Conservation (phyloP, 2,888 invertebrate species). For the Stegophylla sp. region DNA sequence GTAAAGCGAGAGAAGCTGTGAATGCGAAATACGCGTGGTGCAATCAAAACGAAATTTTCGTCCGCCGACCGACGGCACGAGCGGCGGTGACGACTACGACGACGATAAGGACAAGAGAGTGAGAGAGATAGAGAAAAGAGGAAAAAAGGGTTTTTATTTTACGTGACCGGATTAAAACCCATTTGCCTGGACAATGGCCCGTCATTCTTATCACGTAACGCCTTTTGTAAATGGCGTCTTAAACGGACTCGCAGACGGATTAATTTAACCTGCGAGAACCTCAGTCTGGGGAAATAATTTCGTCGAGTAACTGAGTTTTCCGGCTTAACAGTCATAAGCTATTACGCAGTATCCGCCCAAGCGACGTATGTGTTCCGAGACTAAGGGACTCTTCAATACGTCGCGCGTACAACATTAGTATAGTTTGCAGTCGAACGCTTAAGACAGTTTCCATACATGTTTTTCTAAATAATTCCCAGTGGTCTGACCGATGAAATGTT, state of each 20-base stretch:
- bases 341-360: neutral
- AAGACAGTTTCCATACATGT: neutral
- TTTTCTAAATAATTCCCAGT: neutral
- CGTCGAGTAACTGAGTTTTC: slow-evolving; percentile 33
- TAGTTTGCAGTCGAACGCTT: neutral
- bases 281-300: slow-evolving; percentile 52
- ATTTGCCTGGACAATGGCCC: slow-evolving; percentile 55
- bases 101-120: neutral
- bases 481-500: neutral
- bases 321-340: slow-evolving; percentile 7
- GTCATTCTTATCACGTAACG: slow-evolving; percentile 57
- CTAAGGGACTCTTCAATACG: slow-evolving; percentile 24
- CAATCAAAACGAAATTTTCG: slow-evolving; percentile 59
- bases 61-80: slow-evolving; percentile 13
- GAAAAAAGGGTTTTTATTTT: slow-evolving; percentile 54
- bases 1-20: slow-evolving; percentile 28
- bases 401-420: neutral
- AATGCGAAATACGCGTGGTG: slow-evolving; percentile 47
- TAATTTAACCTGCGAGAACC: slow-evolving; percentile 55
- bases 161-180: slow-evolving; percentile 59
- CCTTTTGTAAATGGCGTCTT: slow-evolving; percentile 57
- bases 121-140: neutral
- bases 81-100: neutral
- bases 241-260: slow-evolving; percentile 48
- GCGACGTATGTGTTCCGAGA: slow-evolving; percentile 25